phyloP scores from a whole-genome alignment of 2,113 vertebrate genomes.

The Sula dactylatra region DNA sequence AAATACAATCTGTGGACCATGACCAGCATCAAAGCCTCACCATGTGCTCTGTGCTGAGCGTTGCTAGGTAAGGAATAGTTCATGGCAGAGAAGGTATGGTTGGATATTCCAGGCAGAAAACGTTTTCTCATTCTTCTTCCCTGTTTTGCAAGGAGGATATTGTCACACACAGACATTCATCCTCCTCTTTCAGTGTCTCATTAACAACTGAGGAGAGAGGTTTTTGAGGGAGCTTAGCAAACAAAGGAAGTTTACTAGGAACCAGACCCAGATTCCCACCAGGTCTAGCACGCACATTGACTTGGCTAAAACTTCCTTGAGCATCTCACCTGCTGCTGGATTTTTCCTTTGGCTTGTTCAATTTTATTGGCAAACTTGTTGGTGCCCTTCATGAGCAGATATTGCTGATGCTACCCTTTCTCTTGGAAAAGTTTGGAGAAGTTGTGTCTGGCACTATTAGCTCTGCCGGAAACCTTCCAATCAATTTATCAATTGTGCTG shows the following conservation, averaged over 20 bases:
- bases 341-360: background rate
- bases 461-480: background rate
- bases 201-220: background rate
- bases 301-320: background rate
- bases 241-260: background rate
- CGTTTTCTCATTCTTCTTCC: background rate
- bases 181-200: background rate
- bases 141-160: background rate
- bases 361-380: background rate
- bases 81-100: background rate
- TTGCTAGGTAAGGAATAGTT: background rate
- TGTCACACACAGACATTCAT: background rate
- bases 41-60: background rate
- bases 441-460: background rate
- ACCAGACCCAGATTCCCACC: background rate
- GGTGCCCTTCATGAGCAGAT: background rate
- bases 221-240: background rate
- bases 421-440: constrained; percentile 13
- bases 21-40: background rate
- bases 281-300: background rate
- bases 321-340: background rate
- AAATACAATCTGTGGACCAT: background rate
- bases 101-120: background rate
- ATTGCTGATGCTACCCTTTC: background rate
- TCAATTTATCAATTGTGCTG: background rate